Evolutionary conservation across 2,113 vertebrate species (phyloP).

Genomic region (Menidia beryllina): DNA sequence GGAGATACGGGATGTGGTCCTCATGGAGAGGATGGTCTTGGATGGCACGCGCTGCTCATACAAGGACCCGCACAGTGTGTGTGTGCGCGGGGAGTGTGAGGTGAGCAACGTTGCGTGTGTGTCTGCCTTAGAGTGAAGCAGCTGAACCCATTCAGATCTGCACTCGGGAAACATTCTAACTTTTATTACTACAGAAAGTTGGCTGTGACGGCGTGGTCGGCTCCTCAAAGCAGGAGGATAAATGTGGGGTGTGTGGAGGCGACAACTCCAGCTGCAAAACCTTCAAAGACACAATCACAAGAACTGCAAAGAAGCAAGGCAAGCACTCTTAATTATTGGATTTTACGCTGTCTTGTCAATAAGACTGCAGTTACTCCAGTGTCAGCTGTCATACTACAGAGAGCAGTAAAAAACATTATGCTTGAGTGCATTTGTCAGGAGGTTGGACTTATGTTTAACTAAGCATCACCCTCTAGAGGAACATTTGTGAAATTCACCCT

Average conservation of each 20-base stretch:
- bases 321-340: slow-evolving; percentile 3
- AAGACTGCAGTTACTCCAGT: background rate
- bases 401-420: slow-evolving; percentile 14
- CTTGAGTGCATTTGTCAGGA: background rate
- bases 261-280: slow-evolving; percentile 95
- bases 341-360: background rate
- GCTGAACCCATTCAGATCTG: background rate
- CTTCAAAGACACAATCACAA: slow-evolving; percentile 91
- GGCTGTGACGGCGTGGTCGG: slow-evolving; percentile 95
- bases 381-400: slow-evolving; percentile 2
- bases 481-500: background rate
- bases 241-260: slow-evolving; percentile 95
- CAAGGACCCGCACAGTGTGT: slow-evolving; percentile 94
- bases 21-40: slow-evolving; percentile 90
- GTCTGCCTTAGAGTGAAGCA: background rate
- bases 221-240: slow-evolving; percentile 94
- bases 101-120: slow-evolving; percentile 76
- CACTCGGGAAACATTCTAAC: slow-evolving; percentile 13
- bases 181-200: slow-evolving; percentile 87
- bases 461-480: slow-evolving; percentile 71
- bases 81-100: slow-evolving; percentile 92
- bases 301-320: slow-evolving; percentile 91
- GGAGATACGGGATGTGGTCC: slow-evolving; percentile 89
- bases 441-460: slow-evolving; percentile 27
- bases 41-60: slow-evolving; percentile 97